A percentile compares a stretch with the other conserved stretches of the same genome.
Evolutionary conservation across 2,888 invertebrate species (phyloP).

Genomic region (Ecdyonurus torrentis): DNA sequence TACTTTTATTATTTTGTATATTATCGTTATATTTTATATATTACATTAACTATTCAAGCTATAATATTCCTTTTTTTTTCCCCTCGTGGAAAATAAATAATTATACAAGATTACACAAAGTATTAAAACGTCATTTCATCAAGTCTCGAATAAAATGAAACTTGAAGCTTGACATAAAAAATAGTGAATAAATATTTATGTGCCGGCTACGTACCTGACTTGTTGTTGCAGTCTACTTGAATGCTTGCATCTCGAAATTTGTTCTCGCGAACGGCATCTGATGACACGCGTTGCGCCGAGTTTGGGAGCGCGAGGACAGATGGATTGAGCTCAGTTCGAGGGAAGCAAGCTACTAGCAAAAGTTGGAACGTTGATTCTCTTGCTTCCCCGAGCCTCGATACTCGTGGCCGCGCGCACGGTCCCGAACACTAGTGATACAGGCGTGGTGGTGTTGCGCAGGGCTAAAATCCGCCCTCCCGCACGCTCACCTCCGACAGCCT

Average conservation of each 20-base stretch:
- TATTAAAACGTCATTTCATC: too few species aligned
- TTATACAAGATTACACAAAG: too few species aligned
- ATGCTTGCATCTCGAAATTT: neutral
- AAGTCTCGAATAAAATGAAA: too few species aligned
- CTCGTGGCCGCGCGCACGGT: neutral
- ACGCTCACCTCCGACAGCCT: neutral
- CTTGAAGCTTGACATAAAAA: too few species aligned
- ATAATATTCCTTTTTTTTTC: too few species aligned
- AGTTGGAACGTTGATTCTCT: neutral
- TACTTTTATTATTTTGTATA: too few species aligned
- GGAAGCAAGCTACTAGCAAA: neutral
- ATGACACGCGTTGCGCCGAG: neutral
- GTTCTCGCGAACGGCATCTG: neutral
- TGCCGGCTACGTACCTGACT: neutral
- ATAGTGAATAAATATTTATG: too few species aligned
- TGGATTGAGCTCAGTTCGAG: neutral
- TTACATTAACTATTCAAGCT: too few species aligned
- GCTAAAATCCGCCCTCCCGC: neutral
- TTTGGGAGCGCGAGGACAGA: neutral
- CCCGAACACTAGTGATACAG: neutral
- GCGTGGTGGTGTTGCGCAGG: neutral
- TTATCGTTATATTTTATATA: too few species aligned
- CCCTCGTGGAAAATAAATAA: too few species aligned
- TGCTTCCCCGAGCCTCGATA: neutral
- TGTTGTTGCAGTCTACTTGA: neutral